phyloP scores from a whole-genome alignment of 1,140 invertebrate genomes.

The Plectus sambesii region DNA sequence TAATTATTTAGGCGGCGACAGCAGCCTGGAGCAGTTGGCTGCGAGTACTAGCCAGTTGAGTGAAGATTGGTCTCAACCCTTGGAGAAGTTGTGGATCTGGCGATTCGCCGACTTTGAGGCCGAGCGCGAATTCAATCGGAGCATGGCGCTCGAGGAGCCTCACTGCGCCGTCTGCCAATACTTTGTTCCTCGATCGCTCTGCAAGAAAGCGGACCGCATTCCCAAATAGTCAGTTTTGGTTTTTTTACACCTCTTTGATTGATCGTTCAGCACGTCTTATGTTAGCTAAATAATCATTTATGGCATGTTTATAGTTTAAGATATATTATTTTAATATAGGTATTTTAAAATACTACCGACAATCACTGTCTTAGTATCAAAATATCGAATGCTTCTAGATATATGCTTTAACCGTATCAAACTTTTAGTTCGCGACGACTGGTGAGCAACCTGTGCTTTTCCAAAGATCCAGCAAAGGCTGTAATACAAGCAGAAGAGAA shows the following conservation, averaged over 20 bases:
- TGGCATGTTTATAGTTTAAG: not conserved
- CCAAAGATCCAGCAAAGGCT: constrained; percentile 3
- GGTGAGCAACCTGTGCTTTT: too few relatives aligned
- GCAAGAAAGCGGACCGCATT: constrained; percentile 5
- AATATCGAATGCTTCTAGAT: constrained; percentile 15
- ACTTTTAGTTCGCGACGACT: not conserved
- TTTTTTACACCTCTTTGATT: constrained; percentile 2
- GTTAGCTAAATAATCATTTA: constrained; percentile 4
- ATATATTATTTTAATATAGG: not conserved
- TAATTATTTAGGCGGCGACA: too few relatives aligned
- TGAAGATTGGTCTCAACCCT: too few relatives aligned
- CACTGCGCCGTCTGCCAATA: constrained; percentile 28
- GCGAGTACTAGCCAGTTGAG: too few relatives aligned
- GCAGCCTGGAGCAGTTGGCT: too few relatives aligned
- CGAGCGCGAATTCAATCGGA: constrained; percentile 18
- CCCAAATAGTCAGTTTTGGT: constrained; percentile 1
- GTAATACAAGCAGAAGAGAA: not conserved
- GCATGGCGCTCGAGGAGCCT: constrained; percentile 3
- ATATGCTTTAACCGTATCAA: constrained; percentile 7
- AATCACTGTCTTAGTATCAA: too few relatives aligned
- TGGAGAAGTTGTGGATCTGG: constrained; percentile 9
- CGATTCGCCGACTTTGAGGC: constrained; percentile 13
- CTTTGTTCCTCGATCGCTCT: constrained; percentile 19
- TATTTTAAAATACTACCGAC: not conserved
- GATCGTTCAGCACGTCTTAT: too few relatives aligned